Evolutionary conservation across 2,888 invertebrate species (phyloP), one percentile per base, ranked within the genome.

Genomic region (Tillus elongatus): DNA sequence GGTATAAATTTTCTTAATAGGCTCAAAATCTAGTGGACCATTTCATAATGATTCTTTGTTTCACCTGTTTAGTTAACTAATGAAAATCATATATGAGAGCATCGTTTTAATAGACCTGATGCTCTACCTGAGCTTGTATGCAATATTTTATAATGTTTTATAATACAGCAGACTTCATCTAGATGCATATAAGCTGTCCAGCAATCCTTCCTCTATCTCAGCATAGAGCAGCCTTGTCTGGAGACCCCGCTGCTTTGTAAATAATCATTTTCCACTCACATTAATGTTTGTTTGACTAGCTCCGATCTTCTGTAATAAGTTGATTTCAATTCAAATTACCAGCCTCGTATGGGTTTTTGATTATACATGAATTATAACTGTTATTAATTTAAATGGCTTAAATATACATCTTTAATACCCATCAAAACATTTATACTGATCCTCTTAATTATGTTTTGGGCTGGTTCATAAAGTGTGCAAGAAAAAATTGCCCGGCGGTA

Each of bases 221-320:
- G n/a, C n/a, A n/a, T n/a, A n/a, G n/a, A n/a, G n/a, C n/a, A n/a
- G n/a, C n/a, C n/a, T n/a, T n/a, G 45, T 43, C 44, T 41, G 47
- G 45, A 45, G 32, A 41, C 49, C 58, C 57, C 52, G 58, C 57
- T 57, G 55, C 45, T 58, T 54, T 47, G 58, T 60, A 58, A 60
- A 61, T 61, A 60, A 61, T 59, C 56, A 60, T 61, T 58, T 58
- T 59, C 56, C 50, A 56, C 54, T 54, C 51, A 50, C 55, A 60
- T 59, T 58, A 61, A 60, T 60, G 57, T 61, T 60, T 57, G 57
- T 57, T 57, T 54, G 56, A 52, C 51, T 49, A 52, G 52, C 50
- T 47, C 42, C 52, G 48, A 49, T 52, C 24, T 51, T 48, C 50
- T 46, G 48, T 57, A 57, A 58, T 57, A 49, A 51, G 56, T 54